Conservation (phyloP, 1,140 invertebrate species). For the Leptinotarsa lineolata region DNA sequence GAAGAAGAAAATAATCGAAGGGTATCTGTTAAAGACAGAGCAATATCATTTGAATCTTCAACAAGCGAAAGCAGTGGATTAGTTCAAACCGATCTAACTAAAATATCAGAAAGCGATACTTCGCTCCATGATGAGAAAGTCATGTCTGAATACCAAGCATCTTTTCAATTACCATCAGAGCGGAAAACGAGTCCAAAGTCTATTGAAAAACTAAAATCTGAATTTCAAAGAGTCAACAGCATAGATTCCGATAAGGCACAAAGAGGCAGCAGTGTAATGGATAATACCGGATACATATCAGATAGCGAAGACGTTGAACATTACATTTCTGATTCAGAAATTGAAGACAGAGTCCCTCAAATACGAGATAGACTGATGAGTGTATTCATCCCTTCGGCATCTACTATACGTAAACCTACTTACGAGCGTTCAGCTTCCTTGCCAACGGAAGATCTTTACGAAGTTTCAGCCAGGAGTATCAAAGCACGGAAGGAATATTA, state of each 20-base stretch:
- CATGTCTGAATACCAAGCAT: conserved; percentile 51
- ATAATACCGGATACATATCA: conserved; percentile 54
- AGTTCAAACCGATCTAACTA: conserved; percentile 36
- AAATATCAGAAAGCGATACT: conserved; percentile 38
- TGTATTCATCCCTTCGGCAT: conserved; percentile 50
- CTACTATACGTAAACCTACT: conserved; percentile 51
- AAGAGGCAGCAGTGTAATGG: conserved; percentile 45
- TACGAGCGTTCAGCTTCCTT: conserved; percentile 59
- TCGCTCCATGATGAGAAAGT: conserved; percentile 33
- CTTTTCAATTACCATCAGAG: conserved; percentile 48
- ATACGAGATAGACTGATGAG: conserved; percentile 55
- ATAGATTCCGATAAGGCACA: conserved; percentile 50
- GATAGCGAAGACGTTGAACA: conserved; percentile 55
- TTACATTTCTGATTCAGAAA: conserved; percentile 55
- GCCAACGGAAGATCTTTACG: conserved; percentile 56
- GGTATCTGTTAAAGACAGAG: conserved; percentile 24
- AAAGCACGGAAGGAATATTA: conserved; percentile 57
- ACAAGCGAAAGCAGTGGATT: conserved; percentile 29
- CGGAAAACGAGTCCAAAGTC: conserved; percentile 34
- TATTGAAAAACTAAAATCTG: conserved; percentile 26
- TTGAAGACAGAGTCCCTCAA: conserved; percentile 55
- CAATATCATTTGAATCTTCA: conserved; percentile 34
- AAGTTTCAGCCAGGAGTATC: conserved; percentile 52
- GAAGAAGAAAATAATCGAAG: conserved; percentile 20
- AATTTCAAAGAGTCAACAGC: conserved; percentile 43